phyloP scores from a whole-genome alignment of 53 echinoderm and acorn worm genomes.

The Glandiceps talaboti region DNA sequence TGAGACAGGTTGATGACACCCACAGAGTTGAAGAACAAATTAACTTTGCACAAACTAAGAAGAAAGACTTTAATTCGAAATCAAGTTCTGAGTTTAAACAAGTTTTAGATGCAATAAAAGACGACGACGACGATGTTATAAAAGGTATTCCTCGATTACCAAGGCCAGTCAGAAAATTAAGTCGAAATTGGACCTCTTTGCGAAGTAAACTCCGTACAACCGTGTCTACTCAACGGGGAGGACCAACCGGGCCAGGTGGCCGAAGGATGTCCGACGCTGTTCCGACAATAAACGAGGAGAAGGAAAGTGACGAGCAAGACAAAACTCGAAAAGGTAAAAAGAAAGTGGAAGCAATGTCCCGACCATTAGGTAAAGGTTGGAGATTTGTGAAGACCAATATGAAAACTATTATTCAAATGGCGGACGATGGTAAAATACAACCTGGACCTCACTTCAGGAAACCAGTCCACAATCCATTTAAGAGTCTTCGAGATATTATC shows the following conservation, averaged over 20 bases:
- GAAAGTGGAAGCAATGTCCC: background rate
- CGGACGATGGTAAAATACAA: conserved; percentile 3
- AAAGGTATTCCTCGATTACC: background rate
- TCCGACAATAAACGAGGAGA: background rate
- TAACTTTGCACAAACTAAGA: background rate
- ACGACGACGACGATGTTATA: background rate
- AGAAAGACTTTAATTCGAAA: background rate
- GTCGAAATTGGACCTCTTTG: background rate
- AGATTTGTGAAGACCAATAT: conserved; percentile 32
- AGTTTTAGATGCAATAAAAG: background rate
- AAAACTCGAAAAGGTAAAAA: background rate
- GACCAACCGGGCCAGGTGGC: background rate
- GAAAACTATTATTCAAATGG: conserved; percentile 52
- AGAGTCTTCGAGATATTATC: conserved; percentile 59
- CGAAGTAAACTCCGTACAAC: background rate
- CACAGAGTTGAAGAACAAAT: background rate
- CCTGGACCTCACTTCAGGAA: background rate
- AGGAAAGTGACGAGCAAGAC: background rate
- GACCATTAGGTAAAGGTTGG: conserved; percentile 35
- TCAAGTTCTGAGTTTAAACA: background rate
- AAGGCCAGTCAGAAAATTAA: background rate
- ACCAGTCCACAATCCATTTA: conserved; percentile 27
- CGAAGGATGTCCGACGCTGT: background rate
- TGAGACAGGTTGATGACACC: background rate
- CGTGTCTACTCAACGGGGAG: background rate